phyloP scores from a whole-genome alignment of 2,113 vertebrate genomes.

The Zingel zingel region DNA sequence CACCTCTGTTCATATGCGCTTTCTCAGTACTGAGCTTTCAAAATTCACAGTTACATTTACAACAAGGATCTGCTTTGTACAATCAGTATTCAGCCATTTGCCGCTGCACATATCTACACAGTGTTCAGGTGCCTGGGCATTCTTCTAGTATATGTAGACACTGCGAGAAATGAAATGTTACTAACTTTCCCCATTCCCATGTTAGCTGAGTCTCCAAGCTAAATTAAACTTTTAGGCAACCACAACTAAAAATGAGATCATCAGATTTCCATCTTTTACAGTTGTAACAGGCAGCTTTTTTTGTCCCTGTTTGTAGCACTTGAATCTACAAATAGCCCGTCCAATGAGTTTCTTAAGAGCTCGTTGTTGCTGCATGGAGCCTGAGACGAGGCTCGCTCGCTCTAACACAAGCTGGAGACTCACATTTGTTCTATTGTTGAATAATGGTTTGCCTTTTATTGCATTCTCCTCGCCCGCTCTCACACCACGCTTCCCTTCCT shows the following conservation, averaged over 20 bases:
- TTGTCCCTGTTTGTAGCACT: neutral
- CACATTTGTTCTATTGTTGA: constrained; percentile 33
- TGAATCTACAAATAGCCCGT: constrained; percentile 2
- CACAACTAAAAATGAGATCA: neutral
- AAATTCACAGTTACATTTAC: neutral
- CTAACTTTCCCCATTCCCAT: neutral
- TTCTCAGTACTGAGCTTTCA: neutral
- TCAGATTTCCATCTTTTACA: neutral
- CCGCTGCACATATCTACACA: neutral
- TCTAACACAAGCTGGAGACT: constrained; percentile 19
- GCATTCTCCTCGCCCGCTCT: constrained; percentile 14
- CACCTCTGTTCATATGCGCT: too few relatives aligned
- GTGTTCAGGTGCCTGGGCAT: neutral
- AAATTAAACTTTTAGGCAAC: neutral
- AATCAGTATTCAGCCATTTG: neutral
- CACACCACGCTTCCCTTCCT: constrained; percentile 22
- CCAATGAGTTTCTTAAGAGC: constrained; percentile 1
- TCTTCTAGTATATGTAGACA: neutral
- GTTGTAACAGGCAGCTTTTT: neutral
- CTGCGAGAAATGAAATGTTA: neutral
- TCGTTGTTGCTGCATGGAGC: constrained; percentile 6
- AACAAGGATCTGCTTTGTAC: constrained; percentile 3
- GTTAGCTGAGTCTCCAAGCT: neutral
- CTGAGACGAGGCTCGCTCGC: constrained; percentile 3
- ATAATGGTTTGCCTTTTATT: constrained; percentile 46